These are phyloP conservation scores for Diabrotica virgifera DNA, from an alignment of 1,140 invertebrate genomes.

Conservation along the genomic window DNA sequence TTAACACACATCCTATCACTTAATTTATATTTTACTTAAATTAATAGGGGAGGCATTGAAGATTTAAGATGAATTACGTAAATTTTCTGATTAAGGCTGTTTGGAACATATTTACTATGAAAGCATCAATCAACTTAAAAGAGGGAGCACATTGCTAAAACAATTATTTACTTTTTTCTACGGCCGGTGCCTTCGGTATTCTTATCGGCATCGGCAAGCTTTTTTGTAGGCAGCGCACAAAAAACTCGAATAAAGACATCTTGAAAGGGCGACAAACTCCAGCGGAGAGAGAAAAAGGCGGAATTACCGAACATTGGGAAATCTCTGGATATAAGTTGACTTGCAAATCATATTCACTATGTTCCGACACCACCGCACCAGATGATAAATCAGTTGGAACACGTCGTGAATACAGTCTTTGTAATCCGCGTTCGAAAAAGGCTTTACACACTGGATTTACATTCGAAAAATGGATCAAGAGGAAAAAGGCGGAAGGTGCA, in stretches of 20 bases:
- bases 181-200: no score
- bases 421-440: constrained; percentile 12
- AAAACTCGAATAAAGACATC: background rate
- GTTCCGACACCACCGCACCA: background rate
- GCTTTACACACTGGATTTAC: constrained; percentile 12
- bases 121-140: no score
- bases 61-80: no score
- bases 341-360: constrained; percentile 14
- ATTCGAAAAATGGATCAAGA: constrained; percentile 4
- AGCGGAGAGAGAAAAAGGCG: background rate
- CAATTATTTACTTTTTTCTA: no score
- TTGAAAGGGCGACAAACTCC: background rate
- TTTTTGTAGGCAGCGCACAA: no score
- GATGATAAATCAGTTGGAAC: constrained; percentile 14
- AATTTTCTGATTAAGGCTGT: no score
- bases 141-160: no score
- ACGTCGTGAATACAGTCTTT: constrained; percentile 11
- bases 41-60: no score
- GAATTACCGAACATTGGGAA: background rate
- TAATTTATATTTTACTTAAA: no score
- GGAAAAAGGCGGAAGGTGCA: background rate
- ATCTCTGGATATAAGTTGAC: background rate
- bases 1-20: no score
- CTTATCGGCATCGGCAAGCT: no score
- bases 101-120: no score